Conservation (phyloP, 2,113 vertebrate genomes). For the Dascyllus trimaculatus region DNA sequence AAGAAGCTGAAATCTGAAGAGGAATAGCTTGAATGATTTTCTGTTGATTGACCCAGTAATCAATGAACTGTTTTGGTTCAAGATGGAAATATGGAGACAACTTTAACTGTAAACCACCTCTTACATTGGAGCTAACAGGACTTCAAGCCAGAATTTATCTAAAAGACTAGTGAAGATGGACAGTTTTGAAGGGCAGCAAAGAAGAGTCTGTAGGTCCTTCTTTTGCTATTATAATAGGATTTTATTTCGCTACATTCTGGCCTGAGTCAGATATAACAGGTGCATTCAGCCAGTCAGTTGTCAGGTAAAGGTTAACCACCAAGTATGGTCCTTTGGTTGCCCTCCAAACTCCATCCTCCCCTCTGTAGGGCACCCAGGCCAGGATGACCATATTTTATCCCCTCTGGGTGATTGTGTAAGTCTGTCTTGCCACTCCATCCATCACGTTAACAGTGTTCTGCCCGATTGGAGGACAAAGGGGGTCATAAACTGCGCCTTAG, state of each 20-base stretch:
- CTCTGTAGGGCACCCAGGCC: background rate
- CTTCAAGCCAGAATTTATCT: background rate
- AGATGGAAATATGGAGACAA: background rate
- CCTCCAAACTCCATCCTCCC: conserved; percentile 45
- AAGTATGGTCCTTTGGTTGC: conserved; percentile 50
- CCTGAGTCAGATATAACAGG: conserved; percentile 27
- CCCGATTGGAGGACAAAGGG: conserved; percentile 53
- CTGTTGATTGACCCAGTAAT: background rate
- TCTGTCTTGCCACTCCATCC: conserved; percentile 49
- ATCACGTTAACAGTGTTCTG: conserved; percentile 70
- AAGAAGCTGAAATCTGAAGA: too few relatives aligned
- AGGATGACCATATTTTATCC: conserved; percentile 49
- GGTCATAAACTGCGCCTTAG: conserved; percentile 64
- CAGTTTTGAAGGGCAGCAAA: background rate
- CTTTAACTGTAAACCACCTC: background rate
- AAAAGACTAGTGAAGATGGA: background rate
- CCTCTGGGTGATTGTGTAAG: conserved; percentile 37
- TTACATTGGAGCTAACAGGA: background rate
- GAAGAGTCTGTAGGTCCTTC: background rate
- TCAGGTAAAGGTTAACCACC: conserved; percentile 35
- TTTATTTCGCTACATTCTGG: conserved; percentile 18
- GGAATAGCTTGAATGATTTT: background rate
- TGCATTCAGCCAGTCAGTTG: conserved; percentile 12
- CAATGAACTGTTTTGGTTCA: background rate
- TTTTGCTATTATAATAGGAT: conserved; percentile 9